Percentiles rank a stretch among this genome's conserved stretches.
Evolutionary conservation across 2,797 vertebrate genomes (phyloP).

Genomic region (Pipistrellus pipistrellus): DNA sequence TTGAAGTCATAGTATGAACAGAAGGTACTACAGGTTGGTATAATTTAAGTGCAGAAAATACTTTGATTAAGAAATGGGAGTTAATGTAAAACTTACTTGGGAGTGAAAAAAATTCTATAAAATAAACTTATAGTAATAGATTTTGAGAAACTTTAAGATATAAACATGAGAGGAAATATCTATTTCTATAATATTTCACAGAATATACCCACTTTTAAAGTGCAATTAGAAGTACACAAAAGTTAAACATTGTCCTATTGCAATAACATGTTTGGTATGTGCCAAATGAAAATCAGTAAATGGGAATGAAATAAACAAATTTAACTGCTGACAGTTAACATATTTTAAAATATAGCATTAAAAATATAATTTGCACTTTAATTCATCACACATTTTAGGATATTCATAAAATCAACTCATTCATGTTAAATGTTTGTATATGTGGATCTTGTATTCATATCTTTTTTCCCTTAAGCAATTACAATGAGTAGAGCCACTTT

Average conservation of each 20-base stretch:
- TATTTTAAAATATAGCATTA: conserved; percentile 28
- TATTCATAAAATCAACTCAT: not conserved
- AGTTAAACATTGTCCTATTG: conserved; percentile 2
- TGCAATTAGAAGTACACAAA: not conserved
- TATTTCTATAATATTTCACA: conserved; percentile 38
- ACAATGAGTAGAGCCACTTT: not conserved
- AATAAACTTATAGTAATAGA: conserved; percentile 57
- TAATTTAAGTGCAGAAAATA: conserved; percentile 50
- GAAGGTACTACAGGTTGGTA: conserved; percentile 27
- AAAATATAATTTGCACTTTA: conserved; percentile 9
- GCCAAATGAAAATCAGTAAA: conserved; percentile 41
- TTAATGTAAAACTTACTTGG: conserved; percentile 49
- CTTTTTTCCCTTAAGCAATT: not conserved
- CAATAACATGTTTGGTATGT: not conserved
- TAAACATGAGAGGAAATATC: conserved; percentile 39
- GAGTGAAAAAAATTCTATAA: conserved; percentile 1
- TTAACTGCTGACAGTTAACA: not conserved
- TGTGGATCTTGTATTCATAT: not conserved
- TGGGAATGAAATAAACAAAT: conserved; percentile 22
- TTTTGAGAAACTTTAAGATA: conserved; percentile 61
- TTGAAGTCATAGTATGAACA: conserved; percentile 6
- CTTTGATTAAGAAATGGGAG: conserved; percentile 42
- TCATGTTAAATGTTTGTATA: not conserved
- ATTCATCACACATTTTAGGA: conserved; percentile 27
- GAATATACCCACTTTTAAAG: conserved; percentile 34